phyloP scores from a whole-genome alignment of 1,140 invertebrate genomes.

The Pseudomyrmex sp. region DNA sequence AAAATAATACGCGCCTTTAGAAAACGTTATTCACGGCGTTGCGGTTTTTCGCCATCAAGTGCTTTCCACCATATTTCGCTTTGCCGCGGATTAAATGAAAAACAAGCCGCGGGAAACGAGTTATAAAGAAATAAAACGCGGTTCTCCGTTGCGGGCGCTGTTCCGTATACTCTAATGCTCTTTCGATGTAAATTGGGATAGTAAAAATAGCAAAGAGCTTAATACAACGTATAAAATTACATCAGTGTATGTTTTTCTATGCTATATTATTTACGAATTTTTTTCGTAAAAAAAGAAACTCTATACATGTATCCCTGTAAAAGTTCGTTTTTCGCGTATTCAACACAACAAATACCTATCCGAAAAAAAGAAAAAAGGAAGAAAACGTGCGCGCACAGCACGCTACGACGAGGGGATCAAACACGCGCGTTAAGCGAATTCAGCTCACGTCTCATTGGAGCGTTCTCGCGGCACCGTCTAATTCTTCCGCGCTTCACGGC shows the following conservation, averaged over 20 bases:
- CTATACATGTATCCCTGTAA: background rate
- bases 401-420: background rate
- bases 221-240: no score
- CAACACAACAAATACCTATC: background rate
- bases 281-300: background rate
- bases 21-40: constrained; percentile 51
- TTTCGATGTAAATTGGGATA: constrained; percentile 9
- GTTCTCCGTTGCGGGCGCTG: background rate
- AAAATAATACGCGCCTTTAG: constrained; percentile 54
- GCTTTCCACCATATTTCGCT: constrained; percentile 40
- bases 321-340: background rate
- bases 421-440: constrained; percentile 51
- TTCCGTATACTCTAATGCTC: constrained; percentile 12
- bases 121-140: constrained; percentile 33
- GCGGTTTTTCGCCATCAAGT: constrained; percentile 33
- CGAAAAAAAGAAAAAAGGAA: constrained; percentile 42
- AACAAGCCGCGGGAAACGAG: constrained; percentile 23
- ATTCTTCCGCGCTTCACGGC: constrained; percentile 67
- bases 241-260: background rate
- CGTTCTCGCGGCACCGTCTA: constrained; percentile 34
- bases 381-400: background rate
- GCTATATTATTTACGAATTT: background rate
- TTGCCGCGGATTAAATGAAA: constrained; percentile 49
- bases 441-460: constrained; percentile 59
- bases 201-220: background rate